phyloP scores from a whole-genome alignment of 2,797 vertebrate genomes.

The Perodicticus potto region DNA sequence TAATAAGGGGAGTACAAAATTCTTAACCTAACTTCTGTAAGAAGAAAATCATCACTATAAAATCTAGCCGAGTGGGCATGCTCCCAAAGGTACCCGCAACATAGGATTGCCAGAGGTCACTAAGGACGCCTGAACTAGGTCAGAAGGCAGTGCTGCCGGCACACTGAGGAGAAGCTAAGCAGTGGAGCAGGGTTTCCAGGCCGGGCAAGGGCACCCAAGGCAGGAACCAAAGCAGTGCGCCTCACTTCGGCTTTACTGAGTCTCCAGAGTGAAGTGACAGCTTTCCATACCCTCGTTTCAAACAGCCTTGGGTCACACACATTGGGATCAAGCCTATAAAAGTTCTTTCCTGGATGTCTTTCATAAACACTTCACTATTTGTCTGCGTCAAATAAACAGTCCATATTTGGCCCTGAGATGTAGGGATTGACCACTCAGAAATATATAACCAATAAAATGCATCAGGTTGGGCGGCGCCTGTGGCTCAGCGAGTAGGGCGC shows the following conservation, averaged over 20 bases:
- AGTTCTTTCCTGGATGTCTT: not conserved
- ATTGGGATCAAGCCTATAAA: not conserved
- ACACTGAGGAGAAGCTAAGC: not conserved
- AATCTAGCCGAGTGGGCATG: constrained; percentile 38
- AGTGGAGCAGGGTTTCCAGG: constrained; percentile 27
- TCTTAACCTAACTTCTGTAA: constrained; percentile 64
- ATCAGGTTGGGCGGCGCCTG: not conserved
- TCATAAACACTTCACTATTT: not conserved
- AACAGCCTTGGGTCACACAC: not conserved
- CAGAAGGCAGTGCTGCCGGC: constrained; percentile 62
- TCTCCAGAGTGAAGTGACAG: constrained; percentile 3
- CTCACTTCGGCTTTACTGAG: not conserved
- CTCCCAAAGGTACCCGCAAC: constrained; percentile 4
- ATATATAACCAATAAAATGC: not conserved
- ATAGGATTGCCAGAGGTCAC: constrained; percentile 42
- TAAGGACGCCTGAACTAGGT: constrained; percentile 64
- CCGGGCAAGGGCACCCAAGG: not conserved
- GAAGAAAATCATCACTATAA: constrained; percentile 66
- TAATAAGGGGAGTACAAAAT: constrained; percentile 66
- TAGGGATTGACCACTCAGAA: not conserved
- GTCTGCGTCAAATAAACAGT: not conserved
- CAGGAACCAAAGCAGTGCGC: not conserved
- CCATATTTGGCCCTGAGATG: not conserved
- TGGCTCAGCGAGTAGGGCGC: too few relatives aligned
- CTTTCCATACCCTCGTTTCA: not conserved